phyloP scores from a whole-genome alignment of 1,140 invertebrate genomes.

The Apolygus lucorum region DNA sequence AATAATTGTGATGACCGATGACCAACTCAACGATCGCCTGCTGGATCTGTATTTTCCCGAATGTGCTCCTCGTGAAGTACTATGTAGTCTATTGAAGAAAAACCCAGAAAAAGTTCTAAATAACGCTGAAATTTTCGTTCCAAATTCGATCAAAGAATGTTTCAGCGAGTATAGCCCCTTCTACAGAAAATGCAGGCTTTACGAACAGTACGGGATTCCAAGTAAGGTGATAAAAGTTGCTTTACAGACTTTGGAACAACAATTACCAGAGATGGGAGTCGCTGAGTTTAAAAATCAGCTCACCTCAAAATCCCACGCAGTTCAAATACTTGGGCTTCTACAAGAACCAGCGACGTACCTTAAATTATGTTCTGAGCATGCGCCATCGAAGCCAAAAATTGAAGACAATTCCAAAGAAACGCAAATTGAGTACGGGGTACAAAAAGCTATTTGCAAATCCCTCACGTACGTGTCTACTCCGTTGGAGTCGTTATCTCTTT shows the following conservation, averaged over 20 bases:
- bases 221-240: not conserved
- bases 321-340: conserved; percentile 1
- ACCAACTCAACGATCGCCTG: too few species aligned
- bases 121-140: too few species aligned
- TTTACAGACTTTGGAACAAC: not conserved
- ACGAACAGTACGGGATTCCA: not conserved
- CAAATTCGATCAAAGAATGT: too few species aligned
- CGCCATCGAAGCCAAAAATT: not conserved
- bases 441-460: not conserved
- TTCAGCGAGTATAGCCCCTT: too few species aligned
- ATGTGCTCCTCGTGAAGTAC: too few species aligned
- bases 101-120: too few species aligned
- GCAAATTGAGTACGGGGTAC: not conserved
- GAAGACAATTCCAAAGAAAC: conserved; percentile 18
- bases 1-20: too few species aligned
- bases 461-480: not conserved
- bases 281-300: too few species aligned
- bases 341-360: not conserved
- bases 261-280: not conserved
- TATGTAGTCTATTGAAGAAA: too few species aligned
- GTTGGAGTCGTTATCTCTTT: not conserved
- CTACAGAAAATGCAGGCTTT: too few species aligned
- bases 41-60: too few species aligned
- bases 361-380: not conserved
- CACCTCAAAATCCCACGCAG: too few species aligned